Evolutionary conservation across 2,888 invertebrate genomes (phyloP), one percentile per base, ranked within the genome.

Genomic region (Dicycla oo): DNA sequence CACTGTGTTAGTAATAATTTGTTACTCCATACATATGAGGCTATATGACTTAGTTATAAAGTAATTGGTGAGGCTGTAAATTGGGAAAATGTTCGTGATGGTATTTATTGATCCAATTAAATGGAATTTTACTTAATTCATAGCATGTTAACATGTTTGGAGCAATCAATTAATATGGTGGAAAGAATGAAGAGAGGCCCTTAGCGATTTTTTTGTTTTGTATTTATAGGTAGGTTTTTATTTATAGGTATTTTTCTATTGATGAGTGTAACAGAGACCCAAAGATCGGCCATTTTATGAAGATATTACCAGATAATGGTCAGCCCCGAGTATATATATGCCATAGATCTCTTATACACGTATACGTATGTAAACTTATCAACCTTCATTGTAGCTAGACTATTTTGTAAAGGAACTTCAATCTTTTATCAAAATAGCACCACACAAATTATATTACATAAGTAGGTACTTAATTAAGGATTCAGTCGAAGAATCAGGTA

Each of bases 41-140:
- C 30, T 30, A 20, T 69, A 73, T 34, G 34, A 63, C 30, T 67
- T 38, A n/a, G 51, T 56, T 69, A 20, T 71, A 58, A 69, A 60
- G 20, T 68, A 79, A 69, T 73, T 75, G 62, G 47, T 72, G 18
- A 34, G 20, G 49, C 18, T 43, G 34, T 77, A 53, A 75, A 76
- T 23, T 54, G 34, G 15, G 15, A 74, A 69, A 72, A 71, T 30
- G n/a, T 71, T 58, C 6, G 51, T 43, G 26, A 45, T 65, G 57
- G 56, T 63, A 54, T 61, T 77, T 66, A 66, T 65, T 78, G 58
- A 49, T 26, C n/a, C 73, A 63, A 73, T 73, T 73, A 69, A 60
- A 47, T 40, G 30, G 8, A 60, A 20, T 66, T 57, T 20, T 26
- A n/a, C 23, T 26, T 43, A 53, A 69, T 58, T 43, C 13, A 6